Conservation (phyloP, 2,888 invertebrate species). For the Drosophila imparisetae region DNA sequence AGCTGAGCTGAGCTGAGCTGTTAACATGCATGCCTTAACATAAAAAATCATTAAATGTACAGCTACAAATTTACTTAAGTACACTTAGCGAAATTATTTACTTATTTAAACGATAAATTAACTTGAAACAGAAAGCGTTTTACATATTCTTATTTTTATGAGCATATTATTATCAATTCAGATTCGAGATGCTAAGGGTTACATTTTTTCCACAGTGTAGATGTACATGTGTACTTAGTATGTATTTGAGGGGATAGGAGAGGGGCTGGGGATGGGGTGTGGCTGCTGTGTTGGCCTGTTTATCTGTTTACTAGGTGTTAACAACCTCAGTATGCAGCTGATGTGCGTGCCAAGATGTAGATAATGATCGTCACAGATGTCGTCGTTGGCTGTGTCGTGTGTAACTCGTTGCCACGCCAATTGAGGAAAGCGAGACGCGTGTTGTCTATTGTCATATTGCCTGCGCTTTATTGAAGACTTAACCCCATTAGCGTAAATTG, state of each 20-base stretch:
- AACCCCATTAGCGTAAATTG: constrained; percentile 80
- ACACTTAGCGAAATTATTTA: neutral
- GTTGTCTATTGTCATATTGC: constrained; percentile 62
- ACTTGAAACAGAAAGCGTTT: neutral
- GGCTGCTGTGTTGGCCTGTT: constrained; percentile 26
- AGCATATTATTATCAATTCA: neutral
- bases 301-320: constrained; percentile 53
- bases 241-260: neutral
- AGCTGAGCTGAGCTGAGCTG: constrained; percentile 37
- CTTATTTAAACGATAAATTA: neutral
- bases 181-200: neutral
- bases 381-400: constrained; percentile 8
- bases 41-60: constrained; percentile 68
- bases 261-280: constrained; percentile 1
- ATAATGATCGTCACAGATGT: constrained; percentile 13
- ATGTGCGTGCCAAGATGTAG: constrained; percentile 46
- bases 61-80: constrained; percentile 33
- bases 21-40: constrained; percentile 78
- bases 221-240: neutral
- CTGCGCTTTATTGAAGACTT: constrained; percentile 74
- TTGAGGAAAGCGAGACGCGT: constrained; percentile 63
- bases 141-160: no score
- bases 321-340: constrained; percentile 62
- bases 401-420: constrained; percentile 65
- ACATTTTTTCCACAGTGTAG: neutral